Conservation (phyloP, 1,140 invertebrate genomes). For the Drosophila erecta region DNA sequence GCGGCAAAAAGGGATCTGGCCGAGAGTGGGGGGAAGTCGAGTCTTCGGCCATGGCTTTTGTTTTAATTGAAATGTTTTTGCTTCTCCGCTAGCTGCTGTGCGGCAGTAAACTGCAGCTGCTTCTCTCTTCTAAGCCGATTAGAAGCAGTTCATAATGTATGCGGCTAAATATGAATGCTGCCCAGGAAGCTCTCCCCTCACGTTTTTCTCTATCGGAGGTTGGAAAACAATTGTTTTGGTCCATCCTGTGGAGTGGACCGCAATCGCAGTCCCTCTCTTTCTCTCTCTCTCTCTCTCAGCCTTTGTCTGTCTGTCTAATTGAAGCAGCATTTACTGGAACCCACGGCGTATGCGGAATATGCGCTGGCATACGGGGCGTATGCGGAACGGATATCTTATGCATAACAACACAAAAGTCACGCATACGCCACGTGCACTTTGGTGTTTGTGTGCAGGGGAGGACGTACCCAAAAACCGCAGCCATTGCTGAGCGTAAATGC, state of each 20-base stretch:
- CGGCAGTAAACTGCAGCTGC: constrained; percentile 25
- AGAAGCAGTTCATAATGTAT: constrained; percentile 74
- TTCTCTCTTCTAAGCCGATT: constrained; percentile 69
- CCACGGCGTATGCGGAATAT: constrained; percentile 16
- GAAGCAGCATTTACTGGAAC: constrained; percentile 56
- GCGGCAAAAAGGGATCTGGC: constrained; percentile 17
- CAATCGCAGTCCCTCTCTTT: constrained; percentile 28
- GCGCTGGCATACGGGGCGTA: constrained; percentile 5
- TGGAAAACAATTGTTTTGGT: constrained; percentile 62
- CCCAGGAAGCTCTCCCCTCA: constrained; percentile 21
- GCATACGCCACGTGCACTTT: constrained; percentile 37
- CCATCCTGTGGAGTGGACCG: constrained; percentile 35
- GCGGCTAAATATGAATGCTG: constrained; percentile 70
- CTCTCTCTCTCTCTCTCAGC: neutral
- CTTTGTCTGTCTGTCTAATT: constrained; percentile 61
- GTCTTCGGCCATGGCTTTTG: constrained; percentile 64
- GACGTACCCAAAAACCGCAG: constrained; percentile 23
- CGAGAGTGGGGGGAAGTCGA: constrained; percentile 2
- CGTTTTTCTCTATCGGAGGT: neutral
- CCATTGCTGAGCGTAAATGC: constrained; percentile 16
- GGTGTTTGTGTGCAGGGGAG: neutral
- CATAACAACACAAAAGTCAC: constrained; percentile 53
- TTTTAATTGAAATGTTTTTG: constrained; percentile 80
- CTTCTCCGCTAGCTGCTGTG: constrained; percentile 31
- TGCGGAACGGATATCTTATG: constrained; percentile 34